Evolutionary conservation across 2,113 vertebrate species (phyloP).

Genomic region (Trogon melanurus): DNA sequence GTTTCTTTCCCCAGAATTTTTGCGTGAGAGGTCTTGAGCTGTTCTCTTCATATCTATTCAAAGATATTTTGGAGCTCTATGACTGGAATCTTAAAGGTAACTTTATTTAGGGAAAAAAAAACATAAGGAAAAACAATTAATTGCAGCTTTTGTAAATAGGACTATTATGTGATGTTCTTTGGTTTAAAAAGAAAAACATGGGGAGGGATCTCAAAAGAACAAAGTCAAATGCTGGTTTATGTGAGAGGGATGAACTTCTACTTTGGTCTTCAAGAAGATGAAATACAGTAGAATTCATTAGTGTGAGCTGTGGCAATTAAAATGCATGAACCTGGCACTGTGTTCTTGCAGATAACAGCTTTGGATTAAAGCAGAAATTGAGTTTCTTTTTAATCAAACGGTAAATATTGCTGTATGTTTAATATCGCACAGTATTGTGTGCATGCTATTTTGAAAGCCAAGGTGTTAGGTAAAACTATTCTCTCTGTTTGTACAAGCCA

Average conservation of each 20-base stretch:
- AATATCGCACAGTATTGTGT: not conserved
- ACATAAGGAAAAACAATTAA: not conserved
- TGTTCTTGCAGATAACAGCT: not conserved
- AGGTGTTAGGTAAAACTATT: not conserved
- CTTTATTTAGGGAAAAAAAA: not conserved
- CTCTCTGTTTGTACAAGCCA: not conserved
- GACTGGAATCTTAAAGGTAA: constrained; percentile 98
- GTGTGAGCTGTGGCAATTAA: not conserved
- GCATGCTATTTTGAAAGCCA: not conserved
- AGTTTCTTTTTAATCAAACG: not conserved
- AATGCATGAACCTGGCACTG: not conserved
- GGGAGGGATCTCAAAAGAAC: not conserved
- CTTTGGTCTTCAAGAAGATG: not conserved
- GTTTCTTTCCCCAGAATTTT: constrained; percentile 86
- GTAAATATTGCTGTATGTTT: not conserved
- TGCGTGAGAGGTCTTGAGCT: constrained; percentile 94
- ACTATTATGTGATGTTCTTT: not conserved
- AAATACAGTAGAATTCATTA: not conserved
- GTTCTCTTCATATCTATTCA: constrained; percentile 92
- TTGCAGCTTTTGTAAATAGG: not conserved
- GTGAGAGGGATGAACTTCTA: not conserved
- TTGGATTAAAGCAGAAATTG: too few relatives aligned
- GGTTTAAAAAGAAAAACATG: not conserved
- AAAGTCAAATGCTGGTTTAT: not conserved
- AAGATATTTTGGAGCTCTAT: constrained; percentile 95